phyloP scores from a whole-genome alignment of 1,140 invertebrate genomes.

The Cyrtorhinus lividipennis region DNA sequence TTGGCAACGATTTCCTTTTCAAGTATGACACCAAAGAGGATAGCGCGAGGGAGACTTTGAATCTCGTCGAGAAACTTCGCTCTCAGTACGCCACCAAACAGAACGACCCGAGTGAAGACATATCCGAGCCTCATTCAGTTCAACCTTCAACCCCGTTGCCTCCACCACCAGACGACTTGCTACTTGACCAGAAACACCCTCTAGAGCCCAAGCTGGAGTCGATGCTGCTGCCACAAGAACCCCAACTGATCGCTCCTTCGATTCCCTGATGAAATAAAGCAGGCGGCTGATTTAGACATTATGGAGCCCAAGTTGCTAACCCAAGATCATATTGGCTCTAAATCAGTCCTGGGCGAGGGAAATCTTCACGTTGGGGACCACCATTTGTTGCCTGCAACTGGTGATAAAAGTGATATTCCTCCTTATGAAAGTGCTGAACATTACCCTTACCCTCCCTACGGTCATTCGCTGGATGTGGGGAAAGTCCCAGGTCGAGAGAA shows the following conservation, averaged over 20 bases:
- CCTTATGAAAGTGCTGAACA: constrained; percentile 15
- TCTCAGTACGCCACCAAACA: constrained; percentile 47
- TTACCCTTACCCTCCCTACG: constrained; percentile 23
- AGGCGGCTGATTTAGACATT: background rate
- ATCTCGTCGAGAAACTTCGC: constrained; percentile 60
- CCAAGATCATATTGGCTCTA: constrained; percentile 14
- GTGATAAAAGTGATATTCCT: constrained; percentile 16
- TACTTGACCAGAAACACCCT: constrained; percentile 1
- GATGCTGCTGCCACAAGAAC: constrained; percentile 8
- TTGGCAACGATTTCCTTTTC: constrained; percentile 45
- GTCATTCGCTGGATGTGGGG: constrained; percentile 21
- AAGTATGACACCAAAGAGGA: constrained; percentile 67
- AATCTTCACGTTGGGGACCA: background rate
- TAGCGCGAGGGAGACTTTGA: constrained; percentile 54
- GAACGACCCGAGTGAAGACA: constrained; percentile 15
- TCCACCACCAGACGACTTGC: background rate
- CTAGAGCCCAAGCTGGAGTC: constrained; percentile 1
- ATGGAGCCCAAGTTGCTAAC: constrained; percentile 11
- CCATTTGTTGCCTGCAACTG: constrained; percentile 12
- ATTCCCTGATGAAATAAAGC: constrained; percentile 21
- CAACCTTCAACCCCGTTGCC: constrained; percentile 9
- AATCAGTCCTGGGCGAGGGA: constrained; percentile 19
- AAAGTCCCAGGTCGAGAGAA: constrained; percentile 29
- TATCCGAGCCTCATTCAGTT: constrained; percentile 10
- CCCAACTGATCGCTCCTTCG: constrained; percentile 13